Base-by-base conservation (phyloP, 2,113 vertebrate genomes). In the Drymodes brunneopygia region DNA sequence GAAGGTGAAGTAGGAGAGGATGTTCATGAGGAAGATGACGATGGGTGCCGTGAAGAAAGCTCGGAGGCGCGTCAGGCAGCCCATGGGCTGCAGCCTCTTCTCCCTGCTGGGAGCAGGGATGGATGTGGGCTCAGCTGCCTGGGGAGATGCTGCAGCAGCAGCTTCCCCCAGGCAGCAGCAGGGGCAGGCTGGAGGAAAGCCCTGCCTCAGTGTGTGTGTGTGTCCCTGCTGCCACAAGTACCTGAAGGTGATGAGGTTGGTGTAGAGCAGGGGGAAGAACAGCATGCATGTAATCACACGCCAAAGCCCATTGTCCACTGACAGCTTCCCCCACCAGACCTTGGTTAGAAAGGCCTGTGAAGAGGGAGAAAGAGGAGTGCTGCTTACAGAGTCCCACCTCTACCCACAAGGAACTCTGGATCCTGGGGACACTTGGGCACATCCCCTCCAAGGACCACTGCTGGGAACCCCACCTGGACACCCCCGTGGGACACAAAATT, bases 261-360 rank as follows among this genome's bases (percentile, higher is more conserved):
- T 99, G 97, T 98, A 98, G 92, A 99, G 98, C 42, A 99, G 97
- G 0, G 99, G 99, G 91, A 98, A 98, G 95, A 97, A 98, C 51
- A 99, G 57, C 98, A 99, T 98, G 94, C 99, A 99, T 7, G 96
- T 27, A 5, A 99, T 85, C 31, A 99, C 96, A 50, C 95, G 96
- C 99, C 99, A 99, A 14, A 98, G 97, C 20, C 98, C 97, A 0
- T 98, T 99, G 94, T 99, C 98, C 87, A 99, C 98, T 0, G 98
- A 98, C 57, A 99, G 98, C 96, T 99, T 98, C 6, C 99, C 99
- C 98, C 98, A 99, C 99, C 99, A 99, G 95, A 99, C 99, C 97
- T 98, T 98, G 88, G 99, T 99, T 81, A 99, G 97, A 71, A 99
- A 98, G 92, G 98, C 98, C 99, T 99, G 92, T 2, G 86, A 92